Base-by-base conservation (phyloP, 2,113 vertebrate genomes). In the Zootoca vivipara region DNA sequence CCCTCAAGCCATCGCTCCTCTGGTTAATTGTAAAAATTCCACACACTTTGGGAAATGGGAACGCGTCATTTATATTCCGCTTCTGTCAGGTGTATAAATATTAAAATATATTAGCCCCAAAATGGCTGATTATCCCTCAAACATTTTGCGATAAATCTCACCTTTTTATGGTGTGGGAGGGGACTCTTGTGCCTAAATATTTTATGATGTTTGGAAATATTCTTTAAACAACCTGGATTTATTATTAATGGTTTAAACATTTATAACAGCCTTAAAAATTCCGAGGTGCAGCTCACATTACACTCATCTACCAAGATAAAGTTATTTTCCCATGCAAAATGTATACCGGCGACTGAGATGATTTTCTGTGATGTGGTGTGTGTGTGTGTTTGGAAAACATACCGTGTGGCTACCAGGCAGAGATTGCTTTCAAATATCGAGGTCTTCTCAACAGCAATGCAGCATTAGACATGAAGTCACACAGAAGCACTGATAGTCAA, bases 41-140 rank as follows among this genome's bases (percentile, higher is more conserved):
- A 89, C 85, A 95, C 94, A 90, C 96, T 96, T 94, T 95, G 95
- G 96, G 96, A 96, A 97, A 96, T 95, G 93, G 91, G 78, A 87
- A 94, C 94, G 94, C 91, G 94, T 96, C 96, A 96, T 97, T 97
- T 97, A 97, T 97, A 97, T 96, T 96, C 96, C 86, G 94, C 88
- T 87, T 91, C 94, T 97, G 96, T 95, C 96, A 96, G 95, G 95
- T 96, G 90, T 97, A 97, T 97, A 97, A 97, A 97, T 97, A 97
- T 97, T 97, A 97, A 97, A 97, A 96, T 96, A 95, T 96, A 96
- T 97, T 96, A 96, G 93, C 93, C 93, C 84, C 93, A 96, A 97
- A 94, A 96, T 95, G 96, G 93, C 95, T 96, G 97, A 96, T 97
- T 96, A 96, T 96, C 94, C 94, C 96, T 97, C 96, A 96, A 95